These are phyloP conservation scores for Bemisia tabaci DNA, from an alignment of 1,140 invertebrate genomes.

Conservation along the genomic window DNA sequence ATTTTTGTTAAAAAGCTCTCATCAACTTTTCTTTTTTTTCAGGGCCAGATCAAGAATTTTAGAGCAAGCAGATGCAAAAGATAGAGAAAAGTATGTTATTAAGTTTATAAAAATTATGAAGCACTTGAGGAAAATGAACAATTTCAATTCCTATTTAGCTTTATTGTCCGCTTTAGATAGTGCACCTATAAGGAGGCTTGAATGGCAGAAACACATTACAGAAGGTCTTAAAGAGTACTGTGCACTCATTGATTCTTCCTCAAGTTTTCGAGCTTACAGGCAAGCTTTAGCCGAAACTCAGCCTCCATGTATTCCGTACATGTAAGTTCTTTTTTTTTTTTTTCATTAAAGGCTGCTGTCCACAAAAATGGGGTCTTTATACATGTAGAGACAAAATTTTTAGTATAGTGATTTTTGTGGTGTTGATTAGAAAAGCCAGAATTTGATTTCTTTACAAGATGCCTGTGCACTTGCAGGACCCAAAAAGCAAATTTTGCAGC, in stretches of 20 bases:
- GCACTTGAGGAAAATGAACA: constrained; percentile 89
- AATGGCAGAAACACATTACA: constrained; percentile 87
- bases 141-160: constrained; percentile 97
- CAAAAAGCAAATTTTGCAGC: too few species aligned
- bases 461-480: too few species aligned
- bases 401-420: too few species aligned
- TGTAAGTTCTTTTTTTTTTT: constrained; percentile 47
- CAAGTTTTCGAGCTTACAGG: constrained; percentile 88
- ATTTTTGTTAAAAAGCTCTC: not conserved
- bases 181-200: constrained; percentile 82
- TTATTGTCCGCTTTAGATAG: constrained; percentile 92
- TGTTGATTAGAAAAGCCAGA: too few species aligned
- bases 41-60: constrained; percentile 67
- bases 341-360: not conserved
- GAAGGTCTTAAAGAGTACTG: constrained; percentile 90
- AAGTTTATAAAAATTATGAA: constrained; percentile 99
- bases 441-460: too few species aligned
- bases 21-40: constrained; percentile 20
- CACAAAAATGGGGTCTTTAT: too few species aligned
- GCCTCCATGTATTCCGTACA: constrained; percentile 96
- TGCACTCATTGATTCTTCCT: constrained; percentile 88
- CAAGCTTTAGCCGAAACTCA: constrained; percentile 84
- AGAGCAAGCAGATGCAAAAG: constrained; percentile 69
- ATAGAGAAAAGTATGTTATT: constrained; percentile 88
- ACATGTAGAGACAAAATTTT: too few species aligned